Percentiles rank a stretch among this genome's conserved stretches.
These are phyloP conservation scores for Emydura subglobosa DNA, from an alignment of 2,113 vertebrate genomes.

Conservation along the genomic window DNA sequence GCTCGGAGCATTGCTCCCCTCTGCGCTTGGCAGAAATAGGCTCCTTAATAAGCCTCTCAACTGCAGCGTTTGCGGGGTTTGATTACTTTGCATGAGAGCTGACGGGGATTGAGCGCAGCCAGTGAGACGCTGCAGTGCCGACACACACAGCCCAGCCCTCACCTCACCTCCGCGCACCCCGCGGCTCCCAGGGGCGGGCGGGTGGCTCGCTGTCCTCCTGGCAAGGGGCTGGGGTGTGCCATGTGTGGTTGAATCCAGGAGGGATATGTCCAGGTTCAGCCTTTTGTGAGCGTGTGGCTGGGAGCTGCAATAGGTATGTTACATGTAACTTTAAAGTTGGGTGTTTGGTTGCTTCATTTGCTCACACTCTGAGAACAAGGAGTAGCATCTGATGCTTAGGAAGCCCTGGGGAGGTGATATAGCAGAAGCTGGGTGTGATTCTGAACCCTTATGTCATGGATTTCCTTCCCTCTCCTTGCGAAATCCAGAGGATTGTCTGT, in stretches of 20 bases:
- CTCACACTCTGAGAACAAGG: background rate
- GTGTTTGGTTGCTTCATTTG: background rate
- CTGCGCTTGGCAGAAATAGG: background rate
- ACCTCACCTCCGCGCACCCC: too few species aligned
- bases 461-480: background rate
- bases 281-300: background rate
- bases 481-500: background rate
- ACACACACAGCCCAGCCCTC: background rate
- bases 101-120: too few species aligned
- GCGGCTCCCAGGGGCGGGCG: background rate
- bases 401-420: background rate
- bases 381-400: background rate
- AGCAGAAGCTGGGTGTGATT: background rate
- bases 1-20: too few species aligned
- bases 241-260: background rate
- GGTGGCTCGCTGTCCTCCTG: too few species aligned
- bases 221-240: too few species aligned
- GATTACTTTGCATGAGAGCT: background rate
- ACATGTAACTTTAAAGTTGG: background rate
- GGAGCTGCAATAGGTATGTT: background rate
- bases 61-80: background rate
- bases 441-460: background rate
- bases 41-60: too few species aligned
- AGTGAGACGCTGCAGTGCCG: background rate
- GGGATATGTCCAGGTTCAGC: background rate